Evolutionary conservation across 2,113 vertebrate genomes (phyloP).

Genomic region (Trichechus manatus): DNA sequence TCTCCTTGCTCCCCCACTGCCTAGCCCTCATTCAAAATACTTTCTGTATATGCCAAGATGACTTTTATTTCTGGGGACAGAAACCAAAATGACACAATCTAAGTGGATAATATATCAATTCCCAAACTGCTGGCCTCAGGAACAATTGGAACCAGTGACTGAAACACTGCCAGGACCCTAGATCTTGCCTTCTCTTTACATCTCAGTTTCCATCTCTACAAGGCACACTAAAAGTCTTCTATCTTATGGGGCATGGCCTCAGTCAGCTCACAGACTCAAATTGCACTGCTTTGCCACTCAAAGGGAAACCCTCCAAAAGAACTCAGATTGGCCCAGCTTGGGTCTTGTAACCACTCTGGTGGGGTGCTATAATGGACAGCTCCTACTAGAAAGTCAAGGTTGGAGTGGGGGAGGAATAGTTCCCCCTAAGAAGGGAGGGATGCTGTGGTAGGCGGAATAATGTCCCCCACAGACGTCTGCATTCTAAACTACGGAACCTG

Average conservation of each 20-base stretch:
- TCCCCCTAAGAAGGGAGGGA: background rate
- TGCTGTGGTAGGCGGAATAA: background rate
- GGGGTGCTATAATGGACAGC: no score
- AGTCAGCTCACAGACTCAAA: background rate
- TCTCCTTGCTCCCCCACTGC: background rate
- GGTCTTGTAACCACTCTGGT: background rate
- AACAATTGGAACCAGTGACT: background rate
- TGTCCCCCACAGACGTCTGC: accelerated
- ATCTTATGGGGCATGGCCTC: background rate
- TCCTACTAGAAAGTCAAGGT: background rate
- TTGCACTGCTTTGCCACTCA: no score
- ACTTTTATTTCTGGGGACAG: background rate
- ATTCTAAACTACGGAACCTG: no score
- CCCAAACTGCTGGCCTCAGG: background rate
- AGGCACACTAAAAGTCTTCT: accelerated
- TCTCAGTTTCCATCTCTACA: background rate
- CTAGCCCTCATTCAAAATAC: background rate
- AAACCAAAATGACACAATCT: background rate
- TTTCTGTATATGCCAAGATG: background rate
- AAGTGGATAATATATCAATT: background rate
- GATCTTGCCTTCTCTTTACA: no score
- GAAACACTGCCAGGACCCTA: background rate
- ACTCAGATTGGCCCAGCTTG: accelerated
- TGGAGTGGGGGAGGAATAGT: background rate
- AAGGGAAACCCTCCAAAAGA: background rate